phyloP scores from a whole-genome alignment of 2,797 vertebrate genomes.

The Telmatherina bonti region DNA sequence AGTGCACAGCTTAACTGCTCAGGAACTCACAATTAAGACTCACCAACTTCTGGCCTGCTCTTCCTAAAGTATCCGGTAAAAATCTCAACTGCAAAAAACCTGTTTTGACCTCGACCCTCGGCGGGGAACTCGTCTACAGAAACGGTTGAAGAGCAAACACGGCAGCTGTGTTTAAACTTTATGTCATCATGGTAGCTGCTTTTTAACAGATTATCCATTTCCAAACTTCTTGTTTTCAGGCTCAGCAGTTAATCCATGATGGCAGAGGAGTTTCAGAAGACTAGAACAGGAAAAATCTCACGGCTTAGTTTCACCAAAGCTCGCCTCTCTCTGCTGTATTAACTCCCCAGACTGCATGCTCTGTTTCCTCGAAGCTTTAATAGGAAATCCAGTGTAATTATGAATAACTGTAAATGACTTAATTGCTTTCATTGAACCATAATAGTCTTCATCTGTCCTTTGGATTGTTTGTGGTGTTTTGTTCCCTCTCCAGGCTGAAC shows the following conservation, averaged over 20 bases:
- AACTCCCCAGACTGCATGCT: slow-evolving; percentile 36
- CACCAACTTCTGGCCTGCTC: slow-evolving; percentile 27
- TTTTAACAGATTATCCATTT: not conserved
- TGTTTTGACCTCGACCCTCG: not conserved
- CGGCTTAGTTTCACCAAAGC: slow-evolving; percentile 19
- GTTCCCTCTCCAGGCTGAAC: slow-evolving; percentile 16
- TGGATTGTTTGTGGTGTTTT: slow-evolving; percentile 26
- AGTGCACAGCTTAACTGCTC: slow-evolving; percentile 62
- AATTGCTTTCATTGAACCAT: slow-evolving; percentile 44
- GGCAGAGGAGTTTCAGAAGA: not conserved
- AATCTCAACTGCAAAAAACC: not conserved
- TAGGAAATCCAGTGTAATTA: slow-evolving; percentile 31
- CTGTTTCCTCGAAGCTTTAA: slow-evolving; percentile 40
- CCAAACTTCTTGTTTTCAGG: not conserved
- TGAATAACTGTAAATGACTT: slow-evolving; percentile 43
- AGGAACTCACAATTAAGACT: slow-evolving; percentile 38
- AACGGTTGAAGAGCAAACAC: not conserved
- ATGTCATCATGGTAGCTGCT: not conserved
- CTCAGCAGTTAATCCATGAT: slow-evolving; percentile 5
- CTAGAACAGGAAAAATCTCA: slow-evolving; percentile 25
- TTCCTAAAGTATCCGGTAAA: not conserved
- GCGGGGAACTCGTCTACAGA: not conserved
- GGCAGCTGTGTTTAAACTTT: not conserved
- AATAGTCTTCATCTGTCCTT: slow-evolving; percentile 27
- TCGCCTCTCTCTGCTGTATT: slow-evolving; percentile 26